Percentiles rank a stretch among this genome's conserved stretches.
Conservation (phyloP, 2,113 vertebrate genomes). For the Fulmarus glacialis region DNA sequence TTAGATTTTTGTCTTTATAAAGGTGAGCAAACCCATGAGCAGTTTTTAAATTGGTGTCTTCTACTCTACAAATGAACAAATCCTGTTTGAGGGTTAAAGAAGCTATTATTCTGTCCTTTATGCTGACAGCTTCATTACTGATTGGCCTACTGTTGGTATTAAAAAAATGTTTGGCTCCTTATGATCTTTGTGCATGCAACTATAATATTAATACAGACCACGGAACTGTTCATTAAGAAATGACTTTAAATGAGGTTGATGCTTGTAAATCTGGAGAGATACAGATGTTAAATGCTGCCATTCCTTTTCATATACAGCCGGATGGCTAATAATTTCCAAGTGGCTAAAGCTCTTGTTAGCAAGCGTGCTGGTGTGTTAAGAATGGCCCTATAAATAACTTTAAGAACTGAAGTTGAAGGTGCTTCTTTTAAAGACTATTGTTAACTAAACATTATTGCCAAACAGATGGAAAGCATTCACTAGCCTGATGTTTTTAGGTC, state of each 20-base stretch:
- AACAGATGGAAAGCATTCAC: slow-evolving; percentile 96
- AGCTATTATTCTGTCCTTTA: slow-evolving; percentile 84
- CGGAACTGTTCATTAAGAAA: slow-evolving; percentile 81
- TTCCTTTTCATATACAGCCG: slow-evolving; percentile 73
- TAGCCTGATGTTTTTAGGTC: slow-evolving; percentile 94
- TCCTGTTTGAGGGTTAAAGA: slow-evolving; percentile 84
- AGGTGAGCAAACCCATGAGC: slow-evolving; percentile 84
- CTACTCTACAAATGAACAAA: slow-evolving; percentile 78
- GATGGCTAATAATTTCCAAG: slow-evolving; percentile 83
- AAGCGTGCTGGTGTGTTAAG: slow-evolving; percentile 80
- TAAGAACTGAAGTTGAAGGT: slow-evolving; percentile 85
- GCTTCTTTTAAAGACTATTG: slow-evolving; percentile 87
- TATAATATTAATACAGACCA: slow-evolving; percentile 80
- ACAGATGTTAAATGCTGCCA: slow-evolving; percentile 81
- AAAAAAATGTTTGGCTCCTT: slow-evolving; percentile 82
- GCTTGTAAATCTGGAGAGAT: slow-evolving; percentile 80
- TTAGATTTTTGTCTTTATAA: slow-evolving; percentile 85
- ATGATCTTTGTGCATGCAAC: slow-evolving; percentile 78
- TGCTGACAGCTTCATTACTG: slow-evolving; percentile 82
- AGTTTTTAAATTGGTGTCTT: slow-evolving; percentile 82
- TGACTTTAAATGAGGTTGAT: slow-evolving; percentile 80
- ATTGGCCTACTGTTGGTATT: slow-evolving; percentile 82
- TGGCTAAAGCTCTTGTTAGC: slow-evolving; percentile 82
- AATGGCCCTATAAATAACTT: slow-evolving; percentile 82
- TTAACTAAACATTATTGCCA: slow-evolving; percentile 90